These are phyloP conservation scores for Molothrus ater DNA, from an alignment of 2,797 vertebrate genomes.

Conservation along the genomic window DNA sequence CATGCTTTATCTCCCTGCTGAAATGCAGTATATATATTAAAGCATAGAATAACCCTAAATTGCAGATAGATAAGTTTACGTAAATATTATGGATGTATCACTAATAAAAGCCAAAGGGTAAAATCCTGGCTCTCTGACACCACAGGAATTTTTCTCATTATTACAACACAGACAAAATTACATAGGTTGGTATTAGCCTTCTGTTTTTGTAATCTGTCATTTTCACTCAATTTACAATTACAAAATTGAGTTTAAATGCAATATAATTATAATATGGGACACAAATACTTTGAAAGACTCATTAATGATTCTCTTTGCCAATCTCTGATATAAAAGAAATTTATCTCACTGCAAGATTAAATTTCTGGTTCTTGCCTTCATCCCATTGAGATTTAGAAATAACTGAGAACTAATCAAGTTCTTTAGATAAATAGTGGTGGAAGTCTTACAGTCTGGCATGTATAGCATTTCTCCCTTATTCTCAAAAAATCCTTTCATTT, in stretches of 20 bases:
- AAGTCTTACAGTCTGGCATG: background rate
- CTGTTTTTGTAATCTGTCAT: background rate
- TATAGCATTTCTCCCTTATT: background rate
- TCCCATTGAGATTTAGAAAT: conserved; percentile 19
- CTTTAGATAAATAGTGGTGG: background rate
- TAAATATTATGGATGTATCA: background rate
- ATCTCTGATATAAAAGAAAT: conserved; percentile 17
- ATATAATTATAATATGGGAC: background rate
- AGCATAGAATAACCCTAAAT: background rate
- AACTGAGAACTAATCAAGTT: conserved; percentile 14
- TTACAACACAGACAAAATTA: background rate
- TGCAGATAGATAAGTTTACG: background rate
- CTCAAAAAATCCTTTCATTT: conserved; percentile 13
- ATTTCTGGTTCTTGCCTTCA: conserved; percentile 22
- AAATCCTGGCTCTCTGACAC: background rate
- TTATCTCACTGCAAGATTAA: conserved; percentile 30
- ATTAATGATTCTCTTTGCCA: conserved; percentile 14
- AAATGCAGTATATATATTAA: background rate
- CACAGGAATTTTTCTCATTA: background rate
- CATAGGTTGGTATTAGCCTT: background rate
- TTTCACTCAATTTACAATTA: background rate
- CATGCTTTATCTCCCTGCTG: background rate
- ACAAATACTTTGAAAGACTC: background rate
- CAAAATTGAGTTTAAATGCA: conserved; percentile 5
- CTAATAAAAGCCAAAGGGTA: background rate